phyloP scores from a whole-genome alignment of 2,113 vertebrate genomes.

The Alligator mississippiensis region DNA sequence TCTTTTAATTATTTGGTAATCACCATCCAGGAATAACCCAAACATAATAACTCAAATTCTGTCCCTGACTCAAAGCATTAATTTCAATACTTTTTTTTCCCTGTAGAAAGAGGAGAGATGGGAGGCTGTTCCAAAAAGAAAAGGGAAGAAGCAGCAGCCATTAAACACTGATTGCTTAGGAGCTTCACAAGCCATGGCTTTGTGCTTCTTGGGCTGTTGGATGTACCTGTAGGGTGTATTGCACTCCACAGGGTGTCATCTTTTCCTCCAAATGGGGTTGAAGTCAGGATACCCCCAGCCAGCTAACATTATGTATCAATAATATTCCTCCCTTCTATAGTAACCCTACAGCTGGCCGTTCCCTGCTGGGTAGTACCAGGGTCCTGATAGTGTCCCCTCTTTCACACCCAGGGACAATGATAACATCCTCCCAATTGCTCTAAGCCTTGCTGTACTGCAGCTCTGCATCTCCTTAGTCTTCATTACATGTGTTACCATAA shows the following conservation, averaged over 20 bases:
- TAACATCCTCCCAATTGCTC: neutral
- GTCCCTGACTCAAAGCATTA: neutral
- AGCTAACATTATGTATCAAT: neutral
- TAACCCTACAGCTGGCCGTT: neutral
- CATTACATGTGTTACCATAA: neutral
- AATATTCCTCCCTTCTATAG: neutral
- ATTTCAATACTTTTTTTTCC: no score
- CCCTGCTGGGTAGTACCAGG: neutral
- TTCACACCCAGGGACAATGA: neutral
- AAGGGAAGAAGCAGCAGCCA: constrained; percentile 2
- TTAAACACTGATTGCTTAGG: constrained; percentile 44
- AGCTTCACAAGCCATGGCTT: constrained; percentile 38
- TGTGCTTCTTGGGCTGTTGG: constrained; percentile 36
- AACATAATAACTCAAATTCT: neutral
- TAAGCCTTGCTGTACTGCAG: neutral
- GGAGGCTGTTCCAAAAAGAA: constrained; percentile 19
- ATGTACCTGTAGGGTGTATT: constrained; percentile 15
- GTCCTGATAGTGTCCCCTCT: neutral
- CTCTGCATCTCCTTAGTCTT: constrained; percentile 1
- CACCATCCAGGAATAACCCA: neutral
- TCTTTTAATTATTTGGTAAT: neutral
- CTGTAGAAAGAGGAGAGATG: fast-evolving
- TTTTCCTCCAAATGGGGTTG: constrained; percentile 1
- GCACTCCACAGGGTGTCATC: neutral
- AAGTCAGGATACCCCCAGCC: neutral